Conservation (phyloP, 2,797 vertebrate genomes). For the Ceyx erithaca region DNA sequence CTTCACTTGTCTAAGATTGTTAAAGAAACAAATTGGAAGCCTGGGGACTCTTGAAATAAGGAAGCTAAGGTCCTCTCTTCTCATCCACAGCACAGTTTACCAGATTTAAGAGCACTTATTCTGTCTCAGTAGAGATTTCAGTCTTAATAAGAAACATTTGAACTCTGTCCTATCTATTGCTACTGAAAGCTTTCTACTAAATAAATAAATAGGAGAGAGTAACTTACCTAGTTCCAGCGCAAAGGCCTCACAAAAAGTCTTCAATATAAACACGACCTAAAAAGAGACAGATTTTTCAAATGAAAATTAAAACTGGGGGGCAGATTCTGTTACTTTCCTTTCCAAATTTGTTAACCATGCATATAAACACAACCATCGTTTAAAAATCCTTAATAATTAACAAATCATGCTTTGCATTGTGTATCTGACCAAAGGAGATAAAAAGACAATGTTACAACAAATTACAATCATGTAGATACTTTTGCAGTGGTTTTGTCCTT, state of each 20-base stretch:
- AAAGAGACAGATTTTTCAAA: rapidly evolving
- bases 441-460: background rate
- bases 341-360: background rate
- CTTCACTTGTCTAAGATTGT: background rate
- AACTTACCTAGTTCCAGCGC: background rate
- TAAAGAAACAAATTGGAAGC: background rate
- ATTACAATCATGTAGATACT: background rate
- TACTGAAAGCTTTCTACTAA: background rate
- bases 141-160: background rate
- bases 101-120: background rate
- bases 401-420: background rate
- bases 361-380: background rate
- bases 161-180: background rate
- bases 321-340: background rate
- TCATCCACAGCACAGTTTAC: background rate
- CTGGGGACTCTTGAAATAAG: background rate
- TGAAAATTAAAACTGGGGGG: background rate
- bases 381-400: background rate
- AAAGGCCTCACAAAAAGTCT: background rate
- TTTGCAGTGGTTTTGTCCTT: background rate
- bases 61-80: background rate
- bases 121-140: background rate
- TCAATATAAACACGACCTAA: background rate
- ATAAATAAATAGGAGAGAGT: background rate
- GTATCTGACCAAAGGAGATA: background rate